Percentiles rank a stretch among this genome's conserved stretches.
Conservation (phyloP, 2,113 vertebrate genomes). For the Emberiza fucata region DNA sequence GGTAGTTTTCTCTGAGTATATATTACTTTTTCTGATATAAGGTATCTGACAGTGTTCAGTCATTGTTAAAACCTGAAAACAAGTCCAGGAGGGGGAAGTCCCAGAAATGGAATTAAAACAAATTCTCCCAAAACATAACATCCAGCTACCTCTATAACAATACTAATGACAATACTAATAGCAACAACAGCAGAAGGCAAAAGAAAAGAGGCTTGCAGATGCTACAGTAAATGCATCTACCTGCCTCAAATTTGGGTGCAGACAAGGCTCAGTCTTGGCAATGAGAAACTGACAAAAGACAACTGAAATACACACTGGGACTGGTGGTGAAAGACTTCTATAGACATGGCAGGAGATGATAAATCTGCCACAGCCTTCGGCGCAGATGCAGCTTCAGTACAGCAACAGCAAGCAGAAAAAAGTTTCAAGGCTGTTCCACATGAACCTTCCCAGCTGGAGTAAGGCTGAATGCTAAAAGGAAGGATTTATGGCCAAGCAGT, state of each 20-base stretch:
- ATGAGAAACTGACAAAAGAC: neutral
- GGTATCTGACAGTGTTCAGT: neutral
- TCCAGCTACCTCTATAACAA: neutral
- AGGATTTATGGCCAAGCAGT: neutral
- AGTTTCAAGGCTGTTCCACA: neutral
- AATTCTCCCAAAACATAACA: neutral
- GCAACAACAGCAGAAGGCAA: neutral
- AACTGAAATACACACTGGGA: neutral
- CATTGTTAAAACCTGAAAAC: neutral
- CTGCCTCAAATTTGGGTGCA: neutral
- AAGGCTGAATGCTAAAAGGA: neutral
- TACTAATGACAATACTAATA: neutral
- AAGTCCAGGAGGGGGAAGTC: neutral
- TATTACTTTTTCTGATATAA: neutral
- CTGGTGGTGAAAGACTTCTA: neutral
- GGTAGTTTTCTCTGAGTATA: neutral
- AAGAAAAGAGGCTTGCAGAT: neutral
- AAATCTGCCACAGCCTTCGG: neutral
- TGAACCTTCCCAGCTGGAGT: neutral
- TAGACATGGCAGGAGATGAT: neutral
- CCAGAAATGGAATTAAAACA: neutral
- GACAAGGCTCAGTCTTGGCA: neutral
- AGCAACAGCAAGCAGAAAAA: neutral
- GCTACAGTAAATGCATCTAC: neutral
- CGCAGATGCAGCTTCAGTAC: neutral